Base-by-base conservation (phyloP, 2,888 invertebrate genomes). In the Alviniconcha strummeri region DNA sequence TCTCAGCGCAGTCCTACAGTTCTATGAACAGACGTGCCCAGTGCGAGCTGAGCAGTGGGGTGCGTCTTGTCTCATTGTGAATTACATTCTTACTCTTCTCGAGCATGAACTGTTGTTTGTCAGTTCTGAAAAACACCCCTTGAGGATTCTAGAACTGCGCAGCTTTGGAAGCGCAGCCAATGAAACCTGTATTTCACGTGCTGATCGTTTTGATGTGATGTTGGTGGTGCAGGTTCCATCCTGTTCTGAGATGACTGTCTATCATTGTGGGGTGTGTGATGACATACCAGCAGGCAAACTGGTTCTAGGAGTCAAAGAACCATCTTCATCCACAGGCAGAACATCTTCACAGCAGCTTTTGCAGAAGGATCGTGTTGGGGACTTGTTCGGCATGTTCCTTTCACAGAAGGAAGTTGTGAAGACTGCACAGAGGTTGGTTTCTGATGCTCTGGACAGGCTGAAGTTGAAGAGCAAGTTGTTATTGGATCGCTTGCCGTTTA, bases 401-500 rank as follows among this genome's bases (percentile, higher is more conserved):
- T 67, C 82, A 11, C 84, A 89, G 0, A 87, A 87, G 79, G 85
- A 88, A 71, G 85, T 89, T 81, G 57, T 85, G 8, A 78, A 80
- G 36, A 74, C 86, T 13, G 86, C 88, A 3, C 88, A 89, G 74
- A 87, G 85, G 54, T 60, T 90, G 74, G 71, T 90, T 6, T 88
- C 89, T n/a, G 85, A 81, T 36, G 88, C 89, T 81, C 69, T 91
- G 8, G 86, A 89, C 76, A 88, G 85, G 76, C 82, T 91, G 55
- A 88, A 88, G 78, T 87, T 87, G 57, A 88, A 87, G 75, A 86
- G 85, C 60, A 88, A 89, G 67, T 85, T 83, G 54, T 83, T 88
- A 1, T 85, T 89, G 75, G 91, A 91, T 54, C 85, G 88, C 71
- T 83, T 91, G 7, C 90, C 91, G 11, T 90, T 90, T 82, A 87